A percentile compares a stretch with the other conserved stretches of the same genome.
phyloP scores from a whole-genome alignment of 2,888 invertebrate genomes.

The Acrocera orbiculus region DNA sequence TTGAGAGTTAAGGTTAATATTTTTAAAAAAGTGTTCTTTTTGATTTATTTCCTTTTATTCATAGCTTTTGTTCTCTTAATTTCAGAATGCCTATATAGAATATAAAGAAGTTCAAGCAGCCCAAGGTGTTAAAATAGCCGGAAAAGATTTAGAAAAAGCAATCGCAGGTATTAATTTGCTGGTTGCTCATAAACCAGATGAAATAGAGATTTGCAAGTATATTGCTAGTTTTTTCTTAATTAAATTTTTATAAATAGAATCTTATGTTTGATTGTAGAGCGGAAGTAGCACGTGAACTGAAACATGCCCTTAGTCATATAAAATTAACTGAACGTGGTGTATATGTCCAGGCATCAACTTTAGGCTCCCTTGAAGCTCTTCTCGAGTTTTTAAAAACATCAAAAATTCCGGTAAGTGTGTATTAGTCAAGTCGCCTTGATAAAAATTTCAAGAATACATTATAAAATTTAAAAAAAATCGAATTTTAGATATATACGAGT shows the following conservation, averaged over 20 bases:
- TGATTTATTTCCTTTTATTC: background rate
- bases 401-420: slow-evolving; percentile 83
- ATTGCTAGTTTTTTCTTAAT: slow-evolving; percentile 13
- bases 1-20: slow-evolving; percentile 70
- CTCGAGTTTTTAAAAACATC: slow-evolving; percentile 81
- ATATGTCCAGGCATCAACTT: slow-evolving; percentile 98
- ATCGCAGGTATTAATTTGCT: slow-evolving; percentile 89
- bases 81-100: slow-evolving; percentile 81
- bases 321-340: slow-evolving; percentile 85
- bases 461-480: too few species aligned
- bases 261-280: slow-evolving; percentile 39
- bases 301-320: slow-evolving; percentile 79
- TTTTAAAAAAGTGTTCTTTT: background rate
- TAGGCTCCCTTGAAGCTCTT: slow-evolving; percentile 93
- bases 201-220: slow-evolving; percentile 66
- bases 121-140: slow-evolving; percentile 96
- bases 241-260: background rate
- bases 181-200: slow-evolving; percentile 84
- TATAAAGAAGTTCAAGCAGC: slow-evolving; percentile 89
- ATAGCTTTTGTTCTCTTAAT: slow-evolving; percentile 11
- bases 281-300: slow-evolving; percentile 74
- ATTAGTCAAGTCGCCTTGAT: too few species aligned
- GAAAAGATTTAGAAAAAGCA: slow-evolving; percentile 94
- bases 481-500: too few species aligned
- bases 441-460: too few species aligned